A percentile compares a stretch with the other conserved stretches of the same genome.
Evolutionary conservation across 2,797 vertebrate genomes (phyloP).

Genomic region (Cossypha heuglini): DNA sequence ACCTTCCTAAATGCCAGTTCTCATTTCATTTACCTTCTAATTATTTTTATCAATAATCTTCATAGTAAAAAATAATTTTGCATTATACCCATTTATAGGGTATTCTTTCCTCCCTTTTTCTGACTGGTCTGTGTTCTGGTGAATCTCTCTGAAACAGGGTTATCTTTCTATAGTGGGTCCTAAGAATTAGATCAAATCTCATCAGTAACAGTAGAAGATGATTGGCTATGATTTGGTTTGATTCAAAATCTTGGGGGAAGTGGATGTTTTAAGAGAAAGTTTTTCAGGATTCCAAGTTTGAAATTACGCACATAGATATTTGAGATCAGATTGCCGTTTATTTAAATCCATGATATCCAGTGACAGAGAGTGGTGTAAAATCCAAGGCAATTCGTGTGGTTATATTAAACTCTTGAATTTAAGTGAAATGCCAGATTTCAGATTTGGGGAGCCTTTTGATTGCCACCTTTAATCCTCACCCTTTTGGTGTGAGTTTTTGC

Average conservation of each 20-base stretch:
- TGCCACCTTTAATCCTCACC: neutral
- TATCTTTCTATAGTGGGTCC: neutral
- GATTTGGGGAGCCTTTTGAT: neutral
- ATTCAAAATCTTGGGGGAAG: neutral
- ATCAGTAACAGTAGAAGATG: neutral
- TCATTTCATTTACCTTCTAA: neutral
- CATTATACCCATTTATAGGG: fast-evolving
- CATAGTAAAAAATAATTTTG: neutral
- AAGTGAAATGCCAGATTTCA: neutral
- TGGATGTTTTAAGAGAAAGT: neutral
- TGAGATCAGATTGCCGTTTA: neutral
- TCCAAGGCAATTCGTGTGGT: neutral
- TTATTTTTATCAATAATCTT: neutral
- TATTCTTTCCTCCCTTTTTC: neutral
- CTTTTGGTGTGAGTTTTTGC: neutral
- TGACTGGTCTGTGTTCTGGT: neutral
- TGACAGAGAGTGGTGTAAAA: neutral
- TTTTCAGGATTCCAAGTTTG: neutral
- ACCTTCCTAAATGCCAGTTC: neutral
- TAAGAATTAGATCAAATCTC: neutral
- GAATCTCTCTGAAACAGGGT: neutral
- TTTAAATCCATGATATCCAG: neutral
- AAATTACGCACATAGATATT: neutral
- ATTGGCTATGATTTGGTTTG: neutral
- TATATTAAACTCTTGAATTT: neutral